These are phyloP conservation scores for Drosophila affinis DNA, from an alignment of 2,888 invertebrate genomes.

Conservation along the genomic window DNA sequence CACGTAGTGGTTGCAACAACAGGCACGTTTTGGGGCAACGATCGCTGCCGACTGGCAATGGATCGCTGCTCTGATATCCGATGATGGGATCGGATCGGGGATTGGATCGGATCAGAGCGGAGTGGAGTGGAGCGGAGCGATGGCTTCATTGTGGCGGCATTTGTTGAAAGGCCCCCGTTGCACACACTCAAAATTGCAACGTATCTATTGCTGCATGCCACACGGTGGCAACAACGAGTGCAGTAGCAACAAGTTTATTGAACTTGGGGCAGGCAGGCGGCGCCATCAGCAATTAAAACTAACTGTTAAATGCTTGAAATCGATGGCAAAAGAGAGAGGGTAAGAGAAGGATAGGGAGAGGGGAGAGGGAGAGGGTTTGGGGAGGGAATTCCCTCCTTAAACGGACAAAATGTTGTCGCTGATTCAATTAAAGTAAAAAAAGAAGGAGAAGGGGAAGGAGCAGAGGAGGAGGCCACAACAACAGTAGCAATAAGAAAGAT, in stretches of 20 bases:
- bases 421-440: conserved; percentile 67
- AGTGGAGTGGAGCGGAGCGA: not conserved
- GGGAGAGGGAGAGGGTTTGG: not conserved
- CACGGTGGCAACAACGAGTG: conserved; percentile 28
- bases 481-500: conserved; percentile 5
- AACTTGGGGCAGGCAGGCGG: conserved; percentile 53
- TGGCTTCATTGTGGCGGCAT: conserved; percentile 67
- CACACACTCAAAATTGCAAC: conserved; percentile 61
- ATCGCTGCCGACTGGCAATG: conserved; percentile 69
- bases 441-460: not conserved
- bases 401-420: conserved; percentile 49
- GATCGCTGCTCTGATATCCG: conserved; percentile 28
- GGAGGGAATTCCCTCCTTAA: conserved; percentile 29
- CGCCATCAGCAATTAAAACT: conserved; percentile 73
- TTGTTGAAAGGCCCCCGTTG: conserved; percentile 65
- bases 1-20: conserved; percentile 22
- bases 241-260: conserved; percentile 65
- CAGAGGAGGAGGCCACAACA: not conserved
- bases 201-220: conserved; percentile 68
- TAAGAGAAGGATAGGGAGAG: not conserved
- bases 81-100: conserved; percentile 44
- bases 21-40: conserved; percentile 60
- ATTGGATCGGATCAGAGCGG: conserved; percentile 19
- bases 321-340: conserved; percentile 10
- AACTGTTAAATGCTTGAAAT: conserved; percentile 61